These are phyloP conservation scores for Menidia menidia DNA, from an alignment of 2,797 vertebrate species.

Conservation along the genomic window DNA sequence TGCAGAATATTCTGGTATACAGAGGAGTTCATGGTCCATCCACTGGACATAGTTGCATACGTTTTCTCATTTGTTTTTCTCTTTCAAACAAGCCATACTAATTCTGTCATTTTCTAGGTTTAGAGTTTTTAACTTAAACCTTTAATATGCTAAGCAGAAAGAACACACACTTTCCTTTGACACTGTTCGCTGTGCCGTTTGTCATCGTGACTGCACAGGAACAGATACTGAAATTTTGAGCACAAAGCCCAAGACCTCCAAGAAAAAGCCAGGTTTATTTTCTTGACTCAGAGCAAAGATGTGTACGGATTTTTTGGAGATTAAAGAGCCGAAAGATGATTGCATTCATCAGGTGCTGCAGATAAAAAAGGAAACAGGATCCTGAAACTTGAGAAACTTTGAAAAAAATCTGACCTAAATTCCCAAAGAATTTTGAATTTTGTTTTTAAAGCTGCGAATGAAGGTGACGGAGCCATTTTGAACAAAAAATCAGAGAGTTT, in stretches of 20 bases:
- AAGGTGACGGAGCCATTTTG: not conserved
- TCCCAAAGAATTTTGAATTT: not conserved
- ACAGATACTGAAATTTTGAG: conserved; percentile 16
- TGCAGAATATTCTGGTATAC: too few relatives aligned
- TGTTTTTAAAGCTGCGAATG: conserved; percentile 3
- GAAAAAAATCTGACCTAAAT: conserved; percentile 26
- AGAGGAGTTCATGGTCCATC: too few relatives aligned
- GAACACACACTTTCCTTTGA: too few relatives aligned
- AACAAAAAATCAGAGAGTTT: not conserved
- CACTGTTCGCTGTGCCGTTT: conserved; percentile 2
- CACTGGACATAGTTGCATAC: not conserved
- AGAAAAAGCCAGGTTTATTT: not conserved
- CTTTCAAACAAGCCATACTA: not conserved
- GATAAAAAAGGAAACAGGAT: conserved; percentile 34
- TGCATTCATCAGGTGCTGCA: conserved; percentile 3
- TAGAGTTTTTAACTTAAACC: too few relatives aligned
- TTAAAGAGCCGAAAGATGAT: not conserved
- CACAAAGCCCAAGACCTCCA: not conserved
- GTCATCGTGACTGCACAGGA: not conserved
- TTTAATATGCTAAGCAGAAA: too few relatives aligned
- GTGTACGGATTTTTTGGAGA: not conserved
- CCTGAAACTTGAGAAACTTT: conserved; percentile 23
- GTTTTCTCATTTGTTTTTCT: not conserved
- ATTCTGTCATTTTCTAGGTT: too few relatives aligned
- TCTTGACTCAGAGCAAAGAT: not conserved